Percentiles rank a stretch among this genome's conserved stretches.
Evolutionary conservation across 35 echinoderm and acorn worm genomes (phyloP).

Genomic region (Antedon bifida): DNA sequence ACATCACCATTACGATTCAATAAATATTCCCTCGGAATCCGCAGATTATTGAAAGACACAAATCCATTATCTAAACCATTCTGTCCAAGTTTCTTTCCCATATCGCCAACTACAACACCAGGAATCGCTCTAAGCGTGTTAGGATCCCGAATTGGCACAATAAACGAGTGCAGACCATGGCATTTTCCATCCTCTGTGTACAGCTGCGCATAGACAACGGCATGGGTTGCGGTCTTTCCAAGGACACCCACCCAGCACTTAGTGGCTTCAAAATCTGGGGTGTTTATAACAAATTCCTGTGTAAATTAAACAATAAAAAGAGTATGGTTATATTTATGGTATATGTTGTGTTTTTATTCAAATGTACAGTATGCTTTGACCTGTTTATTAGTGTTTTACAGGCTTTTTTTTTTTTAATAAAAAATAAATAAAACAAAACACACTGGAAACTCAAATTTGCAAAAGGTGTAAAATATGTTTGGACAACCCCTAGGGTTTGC

Average conservation of each 20-base stretch:
- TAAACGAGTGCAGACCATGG: conserved; percentile 73
- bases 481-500: too few relatives aligned
- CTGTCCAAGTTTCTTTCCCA: conserved; percentile 80
- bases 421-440: too few relatives aligned
- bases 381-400: too few relatives aligned
- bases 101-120: conserved; percentile 76
- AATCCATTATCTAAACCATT: conserved; percentile 98
- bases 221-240: conserved; percentile 88
- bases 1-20: conserved; percentile 66
- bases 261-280: conserved; percentile 88
- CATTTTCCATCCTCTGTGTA: conserved; percentile 75
- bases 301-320: neutral
- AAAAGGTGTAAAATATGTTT: too few relatives aligned
- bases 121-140: conserved; percentile 44
- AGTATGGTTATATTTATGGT: too few relatives aligned
- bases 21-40: conserved; percentile 60
- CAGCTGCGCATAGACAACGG: conserved; percentile 76
- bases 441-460: too few relatives aligned
- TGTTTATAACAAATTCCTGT: conserved; percentile 81
- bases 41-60: conserved; percentile 64
- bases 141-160: conserved; percentile 67
- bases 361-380: too few relatives aligned
- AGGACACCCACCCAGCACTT: conserved; percentile 88
- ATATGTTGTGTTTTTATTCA: too few relatives aligned
- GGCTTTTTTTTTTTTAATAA: too few relatives aligned